phyloP scores from a whole-genome alignment of 2,888 invertebrate species.

The Tolmerus cingulatus region DNA sequence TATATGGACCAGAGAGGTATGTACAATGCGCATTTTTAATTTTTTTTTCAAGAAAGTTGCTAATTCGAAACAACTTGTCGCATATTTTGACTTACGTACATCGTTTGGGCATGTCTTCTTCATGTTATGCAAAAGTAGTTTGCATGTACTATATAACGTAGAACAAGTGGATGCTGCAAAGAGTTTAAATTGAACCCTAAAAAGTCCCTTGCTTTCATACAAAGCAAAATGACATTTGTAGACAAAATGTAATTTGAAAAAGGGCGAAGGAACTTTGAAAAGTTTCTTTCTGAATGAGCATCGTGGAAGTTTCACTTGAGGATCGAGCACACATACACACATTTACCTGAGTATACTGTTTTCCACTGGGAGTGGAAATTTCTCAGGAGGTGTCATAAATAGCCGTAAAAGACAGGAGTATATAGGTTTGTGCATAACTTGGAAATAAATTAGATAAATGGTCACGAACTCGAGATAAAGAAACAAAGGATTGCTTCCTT shows the following conservation, averaged over 20 bases:
- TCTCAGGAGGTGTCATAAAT: conserved; percentile 15
- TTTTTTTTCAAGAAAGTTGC: not conserved
- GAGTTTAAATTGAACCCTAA: not conserved
- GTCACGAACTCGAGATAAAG: conserved; percentile 17
- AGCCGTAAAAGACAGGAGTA: not conserved
- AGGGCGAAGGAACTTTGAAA: not conserved
- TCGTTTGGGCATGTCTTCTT: not conserved
- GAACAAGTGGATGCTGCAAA: not conserved
- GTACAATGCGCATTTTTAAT: not conserved
- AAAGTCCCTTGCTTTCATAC: not conserved
- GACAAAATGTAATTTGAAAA: conserved; percentile 26
- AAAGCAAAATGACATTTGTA: not conserved
- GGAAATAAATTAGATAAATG: conserved; percentile 31
- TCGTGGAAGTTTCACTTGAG: not conserved
- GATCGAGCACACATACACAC: not conserved
- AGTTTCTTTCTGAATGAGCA: not conserved
- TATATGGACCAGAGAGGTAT: not conserved
- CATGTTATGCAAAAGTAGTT: not conserved
- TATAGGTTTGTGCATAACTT: conserved; percentile 17
- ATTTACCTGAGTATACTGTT: not conserved
- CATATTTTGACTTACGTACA: not conserved
- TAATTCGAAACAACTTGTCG: not conserved
- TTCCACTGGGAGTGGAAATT: not conserved
- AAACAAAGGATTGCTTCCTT: conserved; percentile 22
- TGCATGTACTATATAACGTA: not conserved